These are phyloP conservation scores for Malurus alboscapulatus DNA, from an alignment of 2,113 vertebrate genomes.

Conservation along the genomic window DNA sequence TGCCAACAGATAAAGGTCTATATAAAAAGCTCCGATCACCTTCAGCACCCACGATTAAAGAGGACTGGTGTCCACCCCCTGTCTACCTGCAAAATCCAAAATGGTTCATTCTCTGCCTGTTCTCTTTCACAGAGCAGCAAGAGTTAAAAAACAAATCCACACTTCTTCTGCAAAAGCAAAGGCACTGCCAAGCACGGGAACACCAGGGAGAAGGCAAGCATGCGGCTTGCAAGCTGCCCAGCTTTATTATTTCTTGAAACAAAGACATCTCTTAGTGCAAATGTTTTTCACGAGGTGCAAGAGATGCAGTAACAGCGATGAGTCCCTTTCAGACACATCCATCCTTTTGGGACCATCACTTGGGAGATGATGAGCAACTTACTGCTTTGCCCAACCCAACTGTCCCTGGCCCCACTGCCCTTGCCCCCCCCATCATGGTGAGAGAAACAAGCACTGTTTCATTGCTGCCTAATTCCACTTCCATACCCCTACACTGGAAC, in stretches of 20 bases:
- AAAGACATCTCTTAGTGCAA: neutral
- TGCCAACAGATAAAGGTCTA: neutral
- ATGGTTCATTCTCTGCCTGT: neutral
- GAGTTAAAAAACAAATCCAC: slow-evolving; percentile 41
- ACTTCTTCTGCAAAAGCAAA: slow-evolving; percentile 16
- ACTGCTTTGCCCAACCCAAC: neutral
- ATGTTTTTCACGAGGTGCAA: neutral
- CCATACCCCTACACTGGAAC: neutral
- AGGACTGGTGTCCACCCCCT: neutral
- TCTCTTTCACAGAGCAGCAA: neutral
- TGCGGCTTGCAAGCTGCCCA: neutral
- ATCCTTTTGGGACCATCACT: neutral
- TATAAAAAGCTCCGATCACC: neutral
- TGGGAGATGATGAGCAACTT: neutral
- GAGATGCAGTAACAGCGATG: neutral
- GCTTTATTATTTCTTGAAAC: slow-evolving; percentile 36
- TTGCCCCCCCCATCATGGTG: rapidly evolving
- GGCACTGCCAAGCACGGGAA: slow-evolving; percentile 21
- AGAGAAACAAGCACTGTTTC: neutral
- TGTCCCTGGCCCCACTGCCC: neutral
- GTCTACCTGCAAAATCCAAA: neutral
- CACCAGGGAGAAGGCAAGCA: slow-evolving; percentile 9
- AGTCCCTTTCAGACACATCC: neutral
- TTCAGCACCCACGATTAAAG: neutral
- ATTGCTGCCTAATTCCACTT: neutral